Evolutionary conservation across 2,888 invertebrate species (phyloP), one percentile per base, ranked within the genome.

Genomic region (Pedicia rivosa): DNA sequence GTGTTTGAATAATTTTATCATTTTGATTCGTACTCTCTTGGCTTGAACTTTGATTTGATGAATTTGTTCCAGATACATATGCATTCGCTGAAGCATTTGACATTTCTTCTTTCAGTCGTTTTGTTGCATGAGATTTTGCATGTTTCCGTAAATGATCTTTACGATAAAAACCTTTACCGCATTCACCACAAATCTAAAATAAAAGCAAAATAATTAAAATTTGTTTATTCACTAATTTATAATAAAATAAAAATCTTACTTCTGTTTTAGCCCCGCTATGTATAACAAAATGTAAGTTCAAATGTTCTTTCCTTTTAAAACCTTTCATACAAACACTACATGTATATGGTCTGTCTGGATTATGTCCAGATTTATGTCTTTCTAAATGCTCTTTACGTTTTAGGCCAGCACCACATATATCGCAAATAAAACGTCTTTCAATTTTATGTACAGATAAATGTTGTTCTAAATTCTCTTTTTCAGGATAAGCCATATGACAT

Each of bases 241-340:
- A n/a, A 16, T 15, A 28, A 17, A 26, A 14, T 13, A 13, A 27
- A 7, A 12, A 24, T 32, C 19, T 40, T 37, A 79, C 74, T 56
- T 83, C 81, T 5, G 78, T 81, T 62, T 83, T 83, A 55, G 80
- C 76, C 24, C 83, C 83, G 38, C 81, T 80, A 63, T 84, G 84
- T 55, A 83, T 84, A 48, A 83, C 81, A 48, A 77, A 76, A 61
- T 84, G 84, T 44, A 83, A 67, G 57, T 81, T 82, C 50, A 84
- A 68, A 50, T 84, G 83, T 53, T 84, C 83, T 55, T 81, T 76
- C 40, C 83, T 68, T 56, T 83, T 82, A 62, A 82, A 82, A 5
- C 74, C 78, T 58, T 82, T 82, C 59, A 74, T 68, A 51, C 82
- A 82, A 27, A 80, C 74, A 33, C 73, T 71, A 61, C 82, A 82